Percentiles rank a stretch among this genome's conserved stretches.
Evolutionary conservation across 1,140 invertebrate species (phyloP).

Genomic region (Scaptomyza hsui): DNA sequence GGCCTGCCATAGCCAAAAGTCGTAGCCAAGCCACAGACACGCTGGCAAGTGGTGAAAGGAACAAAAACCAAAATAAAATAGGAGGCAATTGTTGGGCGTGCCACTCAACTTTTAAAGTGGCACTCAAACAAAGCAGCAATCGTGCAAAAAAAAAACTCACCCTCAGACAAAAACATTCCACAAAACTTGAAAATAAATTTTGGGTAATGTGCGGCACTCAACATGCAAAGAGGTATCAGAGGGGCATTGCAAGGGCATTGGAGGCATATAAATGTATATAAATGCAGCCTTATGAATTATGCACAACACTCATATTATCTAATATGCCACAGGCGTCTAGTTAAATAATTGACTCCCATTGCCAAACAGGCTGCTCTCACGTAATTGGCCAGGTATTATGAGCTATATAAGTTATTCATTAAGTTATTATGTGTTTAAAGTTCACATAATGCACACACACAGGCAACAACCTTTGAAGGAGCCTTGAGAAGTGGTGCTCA

Average conservation of each 20-base stretch:
- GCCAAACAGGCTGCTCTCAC: slow-evolving; percentile 12
- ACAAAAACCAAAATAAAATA: slow-evolving; percentile 8
- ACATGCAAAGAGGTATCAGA: slow-evolving; percentile 12
- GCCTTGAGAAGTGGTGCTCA: slow-evolving; percentile 39
- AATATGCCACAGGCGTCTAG: slow-evolving; percentile 64
- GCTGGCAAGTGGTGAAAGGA: slow-evolving; percentile 46
- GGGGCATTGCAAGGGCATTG: background rate
- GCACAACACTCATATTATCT: slow-evolving; percentile 63
- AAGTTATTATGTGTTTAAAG: slow-evolving; percentile 76
- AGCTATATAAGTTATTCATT: slow-evolving; percentile 64
- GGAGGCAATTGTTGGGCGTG: slow-evolving; percentile 51
- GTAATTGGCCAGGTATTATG: slow-evolving; percentile 50
- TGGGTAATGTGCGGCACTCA: slow-evolving; percentile 10
- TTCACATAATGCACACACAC: slow-evolving; percentile 40
- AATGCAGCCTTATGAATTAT: slow-evolving; percentile 69
- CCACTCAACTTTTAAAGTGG: slow-evolving; percentile 56
- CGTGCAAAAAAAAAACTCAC: slow-evolving; percentile 5
- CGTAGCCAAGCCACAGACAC: slow-evolving; percentile 53
- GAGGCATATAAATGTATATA: slow-evolving; percentile 15
- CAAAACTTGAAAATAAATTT: slow-evolving; percentile 17
- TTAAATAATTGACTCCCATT: slow-evolving; percentile 61
- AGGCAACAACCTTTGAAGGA: slow-evolving; percentile 19
- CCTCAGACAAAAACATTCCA: background rate
- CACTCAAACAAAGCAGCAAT: slow-evolving; percentile 52
- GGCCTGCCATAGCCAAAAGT: slow-evolving; percentile 28